A percentile compares a stretch with the other conserved stretches of the same genome.
phyloP scores from a whole-genome alignment of 2,888 invertebrate genomes.

The Drepanosiphum platanoidis region DNA sequence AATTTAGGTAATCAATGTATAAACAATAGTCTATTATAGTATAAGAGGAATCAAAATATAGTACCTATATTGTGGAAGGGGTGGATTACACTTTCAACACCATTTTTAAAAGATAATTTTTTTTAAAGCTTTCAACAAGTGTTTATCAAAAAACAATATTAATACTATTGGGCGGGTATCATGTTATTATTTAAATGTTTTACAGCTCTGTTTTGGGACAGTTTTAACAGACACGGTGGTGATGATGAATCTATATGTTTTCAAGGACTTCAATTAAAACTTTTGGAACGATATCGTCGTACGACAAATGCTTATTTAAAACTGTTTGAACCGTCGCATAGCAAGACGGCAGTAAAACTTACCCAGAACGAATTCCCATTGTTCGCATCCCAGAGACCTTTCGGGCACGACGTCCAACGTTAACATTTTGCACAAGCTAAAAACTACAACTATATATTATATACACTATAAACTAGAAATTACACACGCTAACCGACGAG shows the following conservation, averaged over 20 bases:
- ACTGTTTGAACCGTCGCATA: too few relatives aligned
- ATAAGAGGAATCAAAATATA: not conserved
- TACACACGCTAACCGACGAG: not conserved
- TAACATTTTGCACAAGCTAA: slow-evolving; percentile 75
- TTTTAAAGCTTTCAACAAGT: too few relatives aligned
- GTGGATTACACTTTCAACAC: not conserved
- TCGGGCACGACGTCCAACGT: slow-evolving; percentile 97
- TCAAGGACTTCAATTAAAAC: slow-evolving; percentile 8
- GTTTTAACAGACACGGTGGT: not conserved
- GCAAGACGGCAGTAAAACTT: slow-evolving; percentile 69
- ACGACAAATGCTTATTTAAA: not conserved
- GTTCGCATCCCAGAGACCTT: slow-evolving; percentile 93
- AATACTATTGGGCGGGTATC: not conserved
- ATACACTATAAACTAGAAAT: not conserved
- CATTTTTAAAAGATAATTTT: too few relatives aligned
- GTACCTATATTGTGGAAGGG: not conserved
- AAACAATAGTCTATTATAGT: too few relatives aligned
- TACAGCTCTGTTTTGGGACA: not conserved
- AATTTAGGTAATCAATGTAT: not conserved
- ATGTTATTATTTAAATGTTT: too few relatives aligned
- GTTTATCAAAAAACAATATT: too few relatives aligned
- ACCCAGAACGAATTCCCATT: slow-evolving; percentile 98
- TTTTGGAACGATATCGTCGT: too few relatives aligned
- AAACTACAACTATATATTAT: slow-evolving; percentile 17
- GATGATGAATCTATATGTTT: too few relatives aligned